Conservation (phyloP, 2,888 invertebrate species). For the Rambutsinella grinnellia region DNA sequence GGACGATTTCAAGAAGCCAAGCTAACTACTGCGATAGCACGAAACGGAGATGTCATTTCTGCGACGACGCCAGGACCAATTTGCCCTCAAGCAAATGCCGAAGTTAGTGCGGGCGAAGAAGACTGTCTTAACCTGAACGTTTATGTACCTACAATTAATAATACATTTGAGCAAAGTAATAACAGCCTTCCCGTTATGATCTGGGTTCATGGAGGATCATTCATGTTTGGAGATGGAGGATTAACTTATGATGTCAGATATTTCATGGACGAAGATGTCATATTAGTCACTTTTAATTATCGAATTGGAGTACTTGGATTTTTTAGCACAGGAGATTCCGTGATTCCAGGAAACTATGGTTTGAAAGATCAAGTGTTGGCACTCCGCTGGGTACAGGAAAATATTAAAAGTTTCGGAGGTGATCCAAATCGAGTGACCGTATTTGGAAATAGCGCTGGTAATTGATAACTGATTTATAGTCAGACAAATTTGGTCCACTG, state of each 20-base stretch:
- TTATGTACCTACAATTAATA: conserved; percentile 29
- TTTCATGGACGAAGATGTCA: conserved; percentile 26
- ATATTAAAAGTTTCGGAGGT: conserved; percentile 23
- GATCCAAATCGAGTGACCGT: not conserved
- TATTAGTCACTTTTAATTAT: conserved; percentile 34
- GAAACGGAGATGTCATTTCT: not conserved
- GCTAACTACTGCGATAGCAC: not conserved
- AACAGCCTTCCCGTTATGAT: conserved; percentile 18
- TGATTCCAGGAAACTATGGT: conserved; percentile 33
- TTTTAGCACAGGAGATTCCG: conserved; percentile 17
- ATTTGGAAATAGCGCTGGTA: conserved; percentile 11
- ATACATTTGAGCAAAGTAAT: not conserved
- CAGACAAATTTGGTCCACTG: too few relatives aligned
- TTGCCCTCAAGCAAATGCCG: conserved; percentile 12
- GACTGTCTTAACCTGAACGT: conserved; percentile 40
- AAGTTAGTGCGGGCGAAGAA: conserved; percentile 1
- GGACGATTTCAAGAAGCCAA: conserved; percentile 10
- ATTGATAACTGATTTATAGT: too few relatives aligned
- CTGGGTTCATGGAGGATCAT: conserved; percentile 23
- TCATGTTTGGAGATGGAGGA: conserved; percentile 4
- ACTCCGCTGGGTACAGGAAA: conserved; percentile 13
- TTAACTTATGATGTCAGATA: too few relatives aligned
- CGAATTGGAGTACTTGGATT: conserved; percentile 29
- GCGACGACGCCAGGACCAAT: conserved; percentile 10
- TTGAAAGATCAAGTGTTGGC: conserved; percentile 21